These are phyloP conservation scores for Aphelocoma californica DNA, from an alignment of 2,797 vertebrate genomes.

Conservation along the genomic window DNA sequence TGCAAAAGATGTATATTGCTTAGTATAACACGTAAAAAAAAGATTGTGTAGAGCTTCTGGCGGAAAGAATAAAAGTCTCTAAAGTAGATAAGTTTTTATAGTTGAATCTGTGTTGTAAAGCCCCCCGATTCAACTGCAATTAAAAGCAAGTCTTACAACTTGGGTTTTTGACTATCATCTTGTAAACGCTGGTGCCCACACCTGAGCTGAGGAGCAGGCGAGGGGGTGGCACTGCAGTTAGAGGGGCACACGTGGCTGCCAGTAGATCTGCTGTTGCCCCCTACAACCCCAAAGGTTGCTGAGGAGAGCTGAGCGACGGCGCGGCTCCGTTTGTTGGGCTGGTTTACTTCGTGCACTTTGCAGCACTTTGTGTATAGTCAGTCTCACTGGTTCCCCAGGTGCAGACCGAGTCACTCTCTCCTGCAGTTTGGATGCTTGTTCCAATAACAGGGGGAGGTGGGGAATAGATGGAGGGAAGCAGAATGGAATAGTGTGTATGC, in stretches of 20 bases:
- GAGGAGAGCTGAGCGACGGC: not conserved
- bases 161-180: conserved; percentile 6
- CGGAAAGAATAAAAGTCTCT: conserved; percentile 49
- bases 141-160: conserved; percentile 34
- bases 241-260: not conserved
- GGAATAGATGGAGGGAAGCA: not conserved
- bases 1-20: conserved; percentile 70
- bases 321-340: rapidly evolving
- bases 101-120: conserved; percentile 57
- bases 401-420: not conserved
- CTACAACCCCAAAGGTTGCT: not conserved
- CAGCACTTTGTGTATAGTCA: conserved; percentile 59
- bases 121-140: conserved; percentile 61
- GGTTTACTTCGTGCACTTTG: conserved; percentile 34
- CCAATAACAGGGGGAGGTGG: not conserved
- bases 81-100: conserved; percentile 65
- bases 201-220: not conserved
- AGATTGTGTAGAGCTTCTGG: conserved; percentile 60
- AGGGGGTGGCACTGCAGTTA: not conserved
- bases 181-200: not conserved
- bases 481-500: not conserved
- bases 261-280: not conserved
- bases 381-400: conserved; percentile 39
- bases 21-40: conserved; percentile 61
- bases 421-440: not conserved